Evolutionary conservation across 2,113 vertebrate species (phyloP).

Genomic region (Balaeniceps rex): DNA sequence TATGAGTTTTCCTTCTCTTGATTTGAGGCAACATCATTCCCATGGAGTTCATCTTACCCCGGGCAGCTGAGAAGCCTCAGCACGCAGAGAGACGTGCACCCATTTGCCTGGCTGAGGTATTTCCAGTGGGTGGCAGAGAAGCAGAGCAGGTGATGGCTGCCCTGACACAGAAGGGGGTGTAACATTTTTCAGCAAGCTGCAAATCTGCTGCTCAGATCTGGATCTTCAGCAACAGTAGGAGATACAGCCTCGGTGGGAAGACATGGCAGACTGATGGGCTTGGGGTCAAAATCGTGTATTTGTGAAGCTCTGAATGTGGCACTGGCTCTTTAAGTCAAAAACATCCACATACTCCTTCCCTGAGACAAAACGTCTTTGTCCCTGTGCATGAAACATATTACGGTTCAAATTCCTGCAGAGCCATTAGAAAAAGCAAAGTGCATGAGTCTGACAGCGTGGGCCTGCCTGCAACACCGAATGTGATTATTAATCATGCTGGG

Average conservation of each 20-base stretch:
- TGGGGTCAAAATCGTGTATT: background rate
- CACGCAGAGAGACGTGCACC: background rate
- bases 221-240: background rate
- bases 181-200: background rate
- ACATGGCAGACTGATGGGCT: background rate
- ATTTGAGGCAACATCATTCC: background rate
- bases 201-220: background rate
- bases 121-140: background rate
- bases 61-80: background rate
- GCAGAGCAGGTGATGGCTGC: background rate
- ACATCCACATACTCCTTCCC: conserved; percentile 10
- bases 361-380: conserved; percentile 62
- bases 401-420: conserved; percentile 44
- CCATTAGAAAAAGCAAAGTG: conserved; percentile 49
- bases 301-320: background rate
- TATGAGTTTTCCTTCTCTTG: background rate
- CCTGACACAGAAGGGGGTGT: background rate
- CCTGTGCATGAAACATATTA: conserved; percentile 33
- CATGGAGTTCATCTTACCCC: background rate
- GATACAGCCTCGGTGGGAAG: background rate
- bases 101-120: background rate
- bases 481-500: conserved; percentile 38
- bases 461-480: conserved; percentile 1
- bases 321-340: conserved; percentile 48
- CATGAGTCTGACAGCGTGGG: conserved; percentile 26